Evolutionary conservation across 2,113 vertebrate species (phyloP), one percentile per base, ranked within the genome.

Genomic region (Rhizomys pruinosus): DNA sequence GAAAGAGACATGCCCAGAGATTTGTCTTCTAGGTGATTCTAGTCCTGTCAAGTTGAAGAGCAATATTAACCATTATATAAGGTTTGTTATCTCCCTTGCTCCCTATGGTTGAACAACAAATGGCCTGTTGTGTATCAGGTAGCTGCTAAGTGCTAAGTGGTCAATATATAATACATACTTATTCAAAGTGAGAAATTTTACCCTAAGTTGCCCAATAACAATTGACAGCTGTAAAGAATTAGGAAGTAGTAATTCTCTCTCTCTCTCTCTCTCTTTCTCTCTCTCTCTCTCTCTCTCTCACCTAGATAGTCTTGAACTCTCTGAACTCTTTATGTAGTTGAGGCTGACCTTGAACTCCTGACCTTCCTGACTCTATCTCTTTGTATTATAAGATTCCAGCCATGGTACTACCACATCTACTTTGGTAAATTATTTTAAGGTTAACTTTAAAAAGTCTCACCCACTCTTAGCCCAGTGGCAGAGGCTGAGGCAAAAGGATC

Each of bases 361-460:
- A 44, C 25, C 63, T 69, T 84, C 32, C 42, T 69, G 42, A 3
- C 44, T 19, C 17, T 9, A 66, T 17, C 17, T 82, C 17, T 7
- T 22, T 7, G 7, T 5, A 5, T 52, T 34, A 2, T 44, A 66
- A 11, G 27, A 66, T 84, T 17, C 7, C 7, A 27, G 32, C 42
- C 63, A n/a, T 17, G 64, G 64, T 17, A 7, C 32, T 7, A 57
- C 12, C 64, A 69, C 5, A 39, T 17, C 42, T 11, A 2, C 34
- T 55, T 71, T 71, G 66, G 27, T 87, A 37, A 80, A 84, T 25
- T 20, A 73, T 91, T 85, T 71, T 47, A 71, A 93, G 42, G 34
- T 52, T 59, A 91, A 39, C 52, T 92, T 80, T 87, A 7, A 66
- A 86, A 74, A 19, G 17, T 57, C 25, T 61, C 42, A 71, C 34